Base-by-base conservation (phyloP, 1,140 invertebrate genomes). In the Cydia strobilella region DNA sequence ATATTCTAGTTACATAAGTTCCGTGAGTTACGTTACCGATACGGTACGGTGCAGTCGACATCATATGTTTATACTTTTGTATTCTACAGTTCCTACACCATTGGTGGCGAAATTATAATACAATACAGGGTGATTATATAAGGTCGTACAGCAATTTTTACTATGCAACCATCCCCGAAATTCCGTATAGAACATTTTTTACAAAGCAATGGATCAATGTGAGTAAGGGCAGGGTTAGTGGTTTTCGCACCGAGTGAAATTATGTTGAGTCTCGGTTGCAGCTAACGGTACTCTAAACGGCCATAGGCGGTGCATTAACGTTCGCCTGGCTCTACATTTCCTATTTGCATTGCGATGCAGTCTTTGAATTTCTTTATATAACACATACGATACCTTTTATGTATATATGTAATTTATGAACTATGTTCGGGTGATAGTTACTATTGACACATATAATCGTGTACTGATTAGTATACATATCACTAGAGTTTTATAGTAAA, bases 231-330 rank as follows among this genome's bases (percentile, higher is more conserved):
- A 81, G 76, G 72, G 80, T 54, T 77, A 74, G 80, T 63, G 75
- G 75, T 77, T 76, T 78, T 76, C 79, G 80, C 80, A 79, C 78
- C 74, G 54, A 76, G 78, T 78, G 77, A 80, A 82, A 82, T 82
- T 78, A 78, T 77, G 80, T 79, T 73, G 80, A 35, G 80, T 76
- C 54, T 59, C 54, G 10, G 54, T 20, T 59, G 54, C 54, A 77
- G 76, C 75, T 82, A 82, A 82, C 80, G 80, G 80, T 80, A 82
- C 79, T 75, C 74, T 78, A 73, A 79, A 75, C 76, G 73, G 65
- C 65, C 65, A 69, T 69, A 69, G 74, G 54, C 75, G 78, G 74
- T 75, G 77, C 78, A 80, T 77, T 76, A 80, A 66, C 77, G 76
- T 65, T 25, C 74, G 51, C 42, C 80, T 72, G 74, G 31, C 65